phyloP scores from a whole-genome alignment of 2,113 vertebrate genomes.

The Trachemys scripta region DNA sequence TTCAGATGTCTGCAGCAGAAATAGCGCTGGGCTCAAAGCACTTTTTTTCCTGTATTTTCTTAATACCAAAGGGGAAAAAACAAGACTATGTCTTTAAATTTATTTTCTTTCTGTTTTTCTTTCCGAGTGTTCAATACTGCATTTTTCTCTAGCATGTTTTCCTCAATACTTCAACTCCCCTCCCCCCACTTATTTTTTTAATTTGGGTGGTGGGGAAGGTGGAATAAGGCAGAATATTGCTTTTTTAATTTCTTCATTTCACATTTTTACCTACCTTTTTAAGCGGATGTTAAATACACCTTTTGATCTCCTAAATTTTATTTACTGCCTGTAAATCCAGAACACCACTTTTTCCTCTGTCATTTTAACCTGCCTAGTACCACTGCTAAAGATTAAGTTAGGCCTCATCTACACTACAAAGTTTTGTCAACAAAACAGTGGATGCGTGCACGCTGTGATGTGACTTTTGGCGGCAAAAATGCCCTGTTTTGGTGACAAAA shows the following conservation, averaged over 20 bases:
- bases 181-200: not conserved
- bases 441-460: too few relatives aligned
- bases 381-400: not conserved
- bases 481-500: too few relatives aligned
- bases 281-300: not conserved
- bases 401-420: too few relatives aligned
- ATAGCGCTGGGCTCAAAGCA: not conserved
- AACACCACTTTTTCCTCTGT: not conserved
- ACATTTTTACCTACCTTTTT: not conserved
- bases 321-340: not conserved
- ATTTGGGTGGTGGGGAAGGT: accelerated
- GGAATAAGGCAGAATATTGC: not conserved
- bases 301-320: not conserved
- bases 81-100: not conserved
- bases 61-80: too few relatives aligned
- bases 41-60: not conserved
- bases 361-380: not conserved
- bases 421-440: too few relatives aligned
- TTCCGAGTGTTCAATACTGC: not conserved
- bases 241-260: not conserved
- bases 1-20: not conserved
- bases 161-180: not conserved
- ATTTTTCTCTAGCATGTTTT: not conserved
- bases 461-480: too few relatives aligned
- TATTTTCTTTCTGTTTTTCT: not conserved